Evolutionary conservation across 2,888 invertebrate species (phyloP), one percentile per base, ranked within the genome.

Genomic region (Arctia plantaginis): DNA sequence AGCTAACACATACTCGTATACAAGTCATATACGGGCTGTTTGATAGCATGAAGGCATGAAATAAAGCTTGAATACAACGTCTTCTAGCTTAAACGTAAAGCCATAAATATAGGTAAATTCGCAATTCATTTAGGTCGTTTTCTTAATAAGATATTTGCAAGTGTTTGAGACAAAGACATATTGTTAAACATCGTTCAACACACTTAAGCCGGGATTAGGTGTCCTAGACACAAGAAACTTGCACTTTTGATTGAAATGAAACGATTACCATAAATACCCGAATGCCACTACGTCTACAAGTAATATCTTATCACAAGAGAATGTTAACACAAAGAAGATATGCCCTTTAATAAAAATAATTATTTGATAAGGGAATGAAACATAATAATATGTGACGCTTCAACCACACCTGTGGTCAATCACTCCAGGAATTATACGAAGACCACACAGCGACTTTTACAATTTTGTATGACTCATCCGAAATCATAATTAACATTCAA

Each of bases 371-470:
- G 35, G n/a, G n/a, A 20, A 62, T 41, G 59, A n/a, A 69, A 69
- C n/a, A 69, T 30, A 51, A 68, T 68, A 47, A 18, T 62, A 62
- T 27, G 55, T 35, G 15, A 69, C 41, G 39, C 33, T 47, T 23
- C 23, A 30, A 35, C 30, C n/a, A 62, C 62, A 62, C 72, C 72
- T 59, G 59, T 10, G 68, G 47, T 47, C 47, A 27, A 62, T 64
- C 30, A n/a, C 44, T 35, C 27, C 39, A 51, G 33, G 27, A 47
- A 27, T 47, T 27, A 62, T n/a, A 65, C 35, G 18, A 39, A 51
- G 64, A 69, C 69, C 65, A 67, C 71, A 66, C 66, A 66, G 18
- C 55, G 35, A 65, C 41, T 35, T 62, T 62, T 62, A 67, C 20
- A 62, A 33, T n/a, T 55, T 55, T n/a, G n/a, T n/a, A n/a, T 55